These are phyloP conservation scores for Cathartes aura DNA, from an alignment of 2,113 vertebrate species.

Conservation along the genomic window DNA sequence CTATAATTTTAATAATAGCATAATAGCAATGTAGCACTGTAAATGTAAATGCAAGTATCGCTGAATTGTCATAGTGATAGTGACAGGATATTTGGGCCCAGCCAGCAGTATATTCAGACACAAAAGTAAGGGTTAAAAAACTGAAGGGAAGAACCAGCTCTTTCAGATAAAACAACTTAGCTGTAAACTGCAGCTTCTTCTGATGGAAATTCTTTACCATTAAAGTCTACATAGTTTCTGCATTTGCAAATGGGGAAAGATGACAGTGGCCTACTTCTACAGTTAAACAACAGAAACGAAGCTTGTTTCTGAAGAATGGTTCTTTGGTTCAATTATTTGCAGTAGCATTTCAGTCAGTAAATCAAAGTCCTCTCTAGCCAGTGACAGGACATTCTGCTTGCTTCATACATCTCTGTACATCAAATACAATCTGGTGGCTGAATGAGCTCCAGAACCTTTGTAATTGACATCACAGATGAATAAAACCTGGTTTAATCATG, in stretches of 20 bases:
- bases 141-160: background rate
- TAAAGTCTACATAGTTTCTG: background rate
- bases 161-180: background rate
- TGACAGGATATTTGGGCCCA: background rate
- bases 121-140: background rate
- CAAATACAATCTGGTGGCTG: background rate
- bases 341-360: background rate
- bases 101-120: background rate
- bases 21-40: background rate
- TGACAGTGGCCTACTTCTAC: background rate
- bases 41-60: background rate
- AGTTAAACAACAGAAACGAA: background rate
- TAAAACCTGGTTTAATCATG: constrained; percentile 5
- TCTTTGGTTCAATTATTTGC: constrained; percentile 1
- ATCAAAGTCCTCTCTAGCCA: background rate
- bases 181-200: background rate
- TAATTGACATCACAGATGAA: background rate
- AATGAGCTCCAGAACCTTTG: background rate
- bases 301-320: background rate
- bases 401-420: background rate
- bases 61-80: background rate
- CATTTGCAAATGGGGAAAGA: background rate
- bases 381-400: background rate
- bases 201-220: background rate
- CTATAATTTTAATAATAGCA: background rate